phyloP scores from a whole-genome alignment of 2,113 vertebrate genomes.

The Cyphomyrus discorhynchus region DNA sequence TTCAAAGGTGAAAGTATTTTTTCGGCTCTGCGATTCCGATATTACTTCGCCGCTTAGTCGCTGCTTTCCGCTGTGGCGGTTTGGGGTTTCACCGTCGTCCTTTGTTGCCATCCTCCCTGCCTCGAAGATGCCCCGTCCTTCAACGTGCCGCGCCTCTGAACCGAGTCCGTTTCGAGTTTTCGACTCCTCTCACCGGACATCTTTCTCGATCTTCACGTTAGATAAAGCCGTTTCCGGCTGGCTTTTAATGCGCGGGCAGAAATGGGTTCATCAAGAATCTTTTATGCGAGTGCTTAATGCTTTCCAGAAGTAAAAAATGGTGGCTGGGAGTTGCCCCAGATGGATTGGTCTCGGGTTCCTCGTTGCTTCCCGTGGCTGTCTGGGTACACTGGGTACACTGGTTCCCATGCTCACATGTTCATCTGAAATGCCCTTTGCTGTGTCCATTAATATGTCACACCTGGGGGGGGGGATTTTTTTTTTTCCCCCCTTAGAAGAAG shows the following conservation, averaged over 20 bases:
- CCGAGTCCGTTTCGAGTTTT: background rate
- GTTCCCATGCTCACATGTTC: background rate
- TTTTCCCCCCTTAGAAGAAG: background rate
- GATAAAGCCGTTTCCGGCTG: background rate
- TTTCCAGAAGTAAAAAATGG: background rate
- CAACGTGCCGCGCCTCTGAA: background rate
- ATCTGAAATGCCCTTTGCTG: background rate
- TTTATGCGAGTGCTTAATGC: background rate
- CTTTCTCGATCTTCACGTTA: background rate
- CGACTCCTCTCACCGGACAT: background rate
- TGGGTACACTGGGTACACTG: background rate
- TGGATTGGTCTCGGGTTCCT: background rate
- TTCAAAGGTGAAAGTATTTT: background rate
- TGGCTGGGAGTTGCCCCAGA: background rate
- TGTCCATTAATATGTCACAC: constrained; percentile 2
- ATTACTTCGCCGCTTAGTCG: background rate
- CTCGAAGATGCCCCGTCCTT: background rate
- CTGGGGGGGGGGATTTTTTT: background rate
- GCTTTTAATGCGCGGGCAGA: background rate
- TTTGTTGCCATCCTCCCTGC: background rate
- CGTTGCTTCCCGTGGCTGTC: background rate
- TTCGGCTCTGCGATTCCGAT: background rate
- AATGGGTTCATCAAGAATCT: background rate
- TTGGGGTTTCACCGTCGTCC: background rate
- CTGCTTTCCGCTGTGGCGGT: background rate